Evolutionary conservation across 2,113 vertebrate genomes (phyloP).

Genomic region (Podarcis cretensis): DNA sequence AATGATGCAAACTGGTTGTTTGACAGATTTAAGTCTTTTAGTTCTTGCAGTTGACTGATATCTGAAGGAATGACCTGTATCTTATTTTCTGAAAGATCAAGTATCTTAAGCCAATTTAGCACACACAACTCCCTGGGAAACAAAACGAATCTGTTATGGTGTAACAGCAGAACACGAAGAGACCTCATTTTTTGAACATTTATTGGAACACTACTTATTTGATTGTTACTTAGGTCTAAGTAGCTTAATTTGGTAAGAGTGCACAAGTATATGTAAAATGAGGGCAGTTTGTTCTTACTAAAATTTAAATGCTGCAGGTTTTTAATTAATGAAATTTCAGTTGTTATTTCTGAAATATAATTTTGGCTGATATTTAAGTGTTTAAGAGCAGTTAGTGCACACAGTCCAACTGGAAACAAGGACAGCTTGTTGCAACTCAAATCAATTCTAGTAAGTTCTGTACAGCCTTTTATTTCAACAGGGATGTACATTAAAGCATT

Average conservation of each 20-base stretch:
- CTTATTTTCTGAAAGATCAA: conserved; percentile 73
- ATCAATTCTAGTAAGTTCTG: conserved; percentile 56
- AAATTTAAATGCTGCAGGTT: conserved; percentile 60
- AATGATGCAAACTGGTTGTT: conserved; percentile 72
- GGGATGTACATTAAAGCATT: conserved; percentile 66
- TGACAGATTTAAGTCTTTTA: conserved; percentile 72
- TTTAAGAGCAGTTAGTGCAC: conserved; percentile 57
- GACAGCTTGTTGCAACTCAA: conserved; percentile 64
- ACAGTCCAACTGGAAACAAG: conserved; percentile 68
- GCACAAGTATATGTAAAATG: conserved; percentile 65
- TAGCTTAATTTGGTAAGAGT: conserved; percentile 60
- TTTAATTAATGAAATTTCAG: conserved; percentile 60
- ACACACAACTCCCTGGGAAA: conserved; percentile 71
- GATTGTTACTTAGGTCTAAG: conserved; percentile 71
- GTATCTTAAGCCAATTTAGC: conserved; percentile 62
- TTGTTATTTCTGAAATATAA: conserved; percentile 67
- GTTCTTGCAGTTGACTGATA: conserved; percentile 60
- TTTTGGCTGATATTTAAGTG: conserved; percentile 69
- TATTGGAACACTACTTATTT: conserved; percentile 59
- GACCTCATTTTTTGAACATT: conserved; percentile 53
- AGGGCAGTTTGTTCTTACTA: conserved; percentile 58
- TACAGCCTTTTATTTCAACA: conserved; percentile 71
- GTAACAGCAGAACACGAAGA: conserved; percentile 69
- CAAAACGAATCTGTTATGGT: conserved; percentile 60
- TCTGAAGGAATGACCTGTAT: conserved; percentile 64